Evolutionary conservation across 2,888 invertebrate genomes (phyloP).

Genomic region (Nebria brevicollis): DNA sequence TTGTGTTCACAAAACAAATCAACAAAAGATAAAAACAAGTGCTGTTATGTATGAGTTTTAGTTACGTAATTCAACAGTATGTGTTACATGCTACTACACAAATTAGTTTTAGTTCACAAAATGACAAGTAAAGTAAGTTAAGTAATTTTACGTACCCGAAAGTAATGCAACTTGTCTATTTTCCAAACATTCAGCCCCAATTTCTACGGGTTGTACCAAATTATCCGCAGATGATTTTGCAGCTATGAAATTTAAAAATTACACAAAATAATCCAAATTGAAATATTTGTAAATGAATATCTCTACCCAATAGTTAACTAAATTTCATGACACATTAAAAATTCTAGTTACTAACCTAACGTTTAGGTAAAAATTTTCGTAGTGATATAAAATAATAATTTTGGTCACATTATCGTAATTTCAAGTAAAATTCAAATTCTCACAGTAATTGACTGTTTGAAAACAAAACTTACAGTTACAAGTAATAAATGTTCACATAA

Average conservation of each 20-base stretch:
- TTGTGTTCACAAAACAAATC: conserved; percentile 11
- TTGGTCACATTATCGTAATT: background rate
- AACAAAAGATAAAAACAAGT: background rate
- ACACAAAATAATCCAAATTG: conserved; percentile 43
- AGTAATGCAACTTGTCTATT: conserved; percentile 59
- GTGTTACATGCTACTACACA: background rate
- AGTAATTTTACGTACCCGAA: conserved; percentile 53
- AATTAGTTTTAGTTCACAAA: background rate
- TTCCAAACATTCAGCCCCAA: conserved; percentile 73
- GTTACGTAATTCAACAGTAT: background rate
- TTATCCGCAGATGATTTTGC: conserved; percentile 56
- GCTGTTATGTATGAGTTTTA: background rate
- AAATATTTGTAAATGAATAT: conserved; percentile 8
- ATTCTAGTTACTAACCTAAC: background rate
- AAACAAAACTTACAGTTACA: background rate
- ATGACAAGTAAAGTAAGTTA: background rate
- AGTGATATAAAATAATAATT: background rate
- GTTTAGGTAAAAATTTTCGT: background rate
- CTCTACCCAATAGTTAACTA: background rate
- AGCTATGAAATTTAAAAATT: conserved; percentile 49
- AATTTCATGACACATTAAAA: no score
- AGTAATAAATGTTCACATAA: background rate
- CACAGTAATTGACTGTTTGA: background rate
- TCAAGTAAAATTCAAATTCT: background rate
- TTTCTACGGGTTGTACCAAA: conserved; percentile 68